Evolutionary conservation across 2,797 vertebrate genomes (phyloP).

Genomic region (Emydoidea blandingii): DNA sequence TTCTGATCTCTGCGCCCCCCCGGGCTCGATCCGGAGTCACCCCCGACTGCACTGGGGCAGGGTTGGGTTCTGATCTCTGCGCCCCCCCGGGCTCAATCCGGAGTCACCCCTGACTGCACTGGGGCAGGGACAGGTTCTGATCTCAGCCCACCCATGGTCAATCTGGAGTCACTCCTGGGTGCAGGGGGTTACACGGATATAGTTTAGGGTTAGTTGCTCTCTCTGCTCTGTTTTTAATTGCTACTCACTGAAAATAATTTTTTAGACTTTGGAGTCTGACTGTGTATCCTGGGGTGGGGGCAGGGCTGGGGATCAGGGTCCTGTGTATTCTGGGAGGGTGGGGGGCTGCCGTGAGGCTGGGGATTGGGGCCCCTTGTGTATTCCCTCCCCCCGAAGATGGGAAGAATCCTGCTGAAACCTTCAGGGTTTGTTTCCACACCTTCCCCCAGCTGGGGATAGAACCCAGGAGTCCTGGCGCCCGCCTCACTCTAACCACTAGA

Average conservation of each 20-base stretch:
- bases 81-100: no score
- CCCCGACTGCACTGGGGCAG: no score
- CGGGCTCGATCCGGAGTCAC: no score
- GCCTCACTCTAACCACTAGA: neutral
- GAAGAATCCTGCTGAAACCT: neutral
- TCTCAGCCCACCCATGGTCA: no score
- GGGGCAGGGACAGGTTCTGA: no score
- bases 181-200: neutral
- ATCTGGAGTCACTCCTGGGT: no score
- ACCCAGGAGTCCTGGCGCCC: neutral
- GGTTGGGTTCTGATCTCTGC: no score
- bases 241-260: neutral
- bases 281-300: neutral
- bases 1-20: no score
- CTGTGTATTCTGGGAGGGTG: neutral
- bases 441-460: neutral
- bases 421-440: neutral
- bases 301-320: no score
- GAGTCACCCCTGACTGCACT: no score
- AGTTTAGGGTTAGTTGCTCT: neutral
- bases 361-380: neutral
- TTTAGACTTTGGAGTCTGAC: neutral
- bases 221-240: neutral
- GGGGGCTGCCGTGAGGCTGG: no score
- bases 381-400: neutral